These are phyloP conservation scores for Petrolisthes cinctipes DNA, from an alignment of 2,888 invertebrate species.

Conservation along the genomic window DNA sequence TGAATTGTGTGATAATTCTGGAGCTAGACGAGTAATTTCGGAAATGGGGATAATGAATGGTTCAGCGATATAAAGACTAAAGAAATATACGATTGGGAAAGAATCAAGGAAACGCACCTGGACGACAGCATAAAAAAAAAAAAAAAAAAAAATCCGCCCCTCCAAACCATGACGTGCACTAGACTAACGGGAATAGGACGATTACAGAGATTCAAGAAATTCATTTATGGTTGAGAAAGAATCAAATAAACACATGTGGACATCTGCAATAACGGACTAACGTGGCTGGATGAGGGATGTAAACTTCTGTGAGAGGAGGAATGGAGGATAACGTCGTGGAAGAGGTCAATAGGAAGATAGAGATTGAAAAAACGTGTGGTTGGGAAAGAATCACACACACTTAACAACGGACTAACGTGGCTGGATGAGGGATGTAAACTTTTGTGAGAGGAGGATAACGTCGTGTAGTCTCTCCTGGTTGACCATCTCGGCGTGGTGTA, in stretches of 20 bases:
- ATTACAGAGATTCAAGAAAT: not conserved
- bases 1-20: too few species aligned
- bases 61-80: too few species aligned
- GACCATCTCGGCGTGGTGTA: conserved; percentile 84
- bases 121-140: too few species aligned
- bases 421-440: conserved; percentile 37
- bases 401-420: conserved; percentile 23
- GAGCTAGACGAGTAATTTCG: too few species aligned
- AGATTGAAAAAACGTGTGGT: not conserved
- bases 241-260: not conserved
- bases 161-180: too few species aligned
- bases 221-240: not conserved
- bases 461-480: conserved; percentile 84
- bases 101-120: too few species aligned
- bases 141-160: too few species aligned
- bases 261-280: not conserved
- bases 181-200: too few species aligned
- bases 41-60: too few species aligned
- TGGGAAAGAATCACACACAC: not conserved
- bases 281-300: conserved; percentile 32
- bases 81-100: too few species aligned
- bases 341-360: not conserved
- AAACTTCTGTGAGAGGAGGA: conserved; percentile 70
- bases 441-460: conserved; percentile 74
- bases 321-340: conserved; percentile 77